Evolutionary conservation across 2,888 invertebrate genomes (phyloP).

Genomic region (Melipona bicolor): DNA sequence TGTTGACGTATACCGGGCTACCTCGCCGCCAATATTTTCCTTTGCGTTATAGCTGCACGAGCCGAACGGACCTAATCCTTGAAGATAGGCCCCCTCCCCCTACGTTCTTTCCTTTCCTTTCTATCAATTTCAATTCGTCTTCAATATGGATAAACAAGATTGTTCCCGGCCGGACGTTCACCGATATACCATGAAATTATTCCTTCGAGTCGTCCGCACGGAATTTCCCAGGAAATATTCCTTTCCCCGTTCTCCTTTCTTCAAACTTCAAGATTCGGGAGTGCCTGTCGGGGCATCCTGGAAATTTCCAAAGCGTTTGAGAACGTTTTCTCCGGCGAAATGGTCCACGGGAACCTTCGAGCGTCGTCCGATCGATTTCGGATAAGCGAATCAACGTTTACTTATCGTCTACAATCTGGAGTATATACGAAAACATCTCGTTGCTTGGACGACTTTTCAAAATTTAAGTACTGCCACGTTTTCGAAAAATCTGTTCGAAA

Average conservation of each 20-base stretch:
- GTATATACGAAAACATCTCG: conserved; percentile 8
- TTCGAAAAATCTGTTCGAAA: background rate
- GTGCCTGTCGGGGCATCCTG: conserved; percentile 16
- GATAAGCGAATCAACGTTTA: conserved; percentile 23
- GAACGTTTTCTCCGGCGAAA: conserved; percentile 15
- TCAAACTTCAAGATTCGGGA: conserved; percentile 27
- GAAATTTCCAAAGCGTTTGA: conserved; percentile 19
- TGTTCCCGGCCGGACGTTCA: conserved; percentile 33
- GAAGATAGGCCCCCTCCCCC: conserved; percentile 25
- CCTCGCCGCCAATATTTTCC: conserved; percentile 57
- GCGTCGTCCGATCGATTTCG: conserved; percentile 6
- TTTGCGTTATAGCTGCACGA: conserved; percentile 35
- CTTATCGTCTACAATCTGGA: conserved; percentile 19
- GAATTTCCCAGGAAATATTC: conserved; percentile 32
- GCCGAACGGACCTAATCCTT: conserved; percentile 50
- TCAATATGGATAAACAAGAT: conserved; percentile 53
- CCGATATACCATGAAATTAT: conserved; percentile 43
- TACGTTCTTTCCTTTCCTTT: conserved; percentile 34
- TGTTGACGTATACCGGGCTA: conserved; percentile 52
- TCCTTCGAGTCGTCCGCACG: conserved; percentile 26
- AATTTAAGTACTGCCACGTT: background rate
- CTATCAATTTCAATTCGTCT: conserved; percentile 57
- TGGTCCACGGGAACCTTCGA: conserved; percentile 10
- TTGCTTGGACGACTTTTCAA: background rate
- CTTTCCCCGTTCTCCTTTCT: conserved; percentile 8